phyloP scores from a whole-genome alignment of 2,797 vertebrate species.

The Echiichthys vipera region DNA sequence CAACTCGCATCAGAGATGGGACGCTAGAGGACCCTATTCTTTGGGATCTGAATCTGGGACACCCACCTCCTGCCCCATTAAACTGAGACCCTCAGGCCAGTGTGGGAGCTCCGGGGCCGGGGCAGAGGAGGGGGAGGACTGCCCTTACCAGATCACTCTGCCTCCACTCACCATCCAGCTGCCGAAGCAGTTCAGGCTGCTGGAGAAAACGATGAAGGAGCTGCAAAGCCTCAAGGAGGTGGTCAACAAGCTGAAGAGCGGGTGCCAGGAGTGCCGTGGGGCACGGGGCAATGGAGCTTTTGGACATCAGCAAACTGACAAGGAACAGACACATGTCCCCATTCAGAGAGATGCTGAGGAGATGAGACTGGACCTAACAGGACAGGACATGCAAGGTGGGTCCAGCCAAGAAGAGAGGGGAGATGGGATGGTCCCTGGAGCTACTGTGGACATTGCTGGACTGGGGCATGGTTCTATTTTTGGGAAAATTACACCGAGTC shows the following conservation, averaged over 20 bases:
- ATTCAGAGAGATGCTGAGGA: conserved; percentile 77
- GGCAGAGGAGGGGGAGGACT: conserved; percentile 85
- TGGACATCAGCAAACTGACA: conserved; percentile 86
- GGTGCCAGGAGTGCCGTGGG: conserved; percentile 90
- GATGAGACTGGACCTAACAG: conserved; percentile 51
- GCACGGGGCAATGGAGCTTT: conserved; percentile 63
- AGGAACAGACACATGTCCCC: conserved; percentile 79
- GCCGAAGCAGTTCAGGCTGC: conserved; percentile 89
- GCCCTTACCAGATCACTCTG: conserved; percentile 91
- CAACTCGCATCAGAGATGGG: conserved; percentile 75
- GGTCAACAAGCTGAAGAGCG: conserved; percentile 89
- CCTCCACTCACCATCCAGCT: conserved; percentile 93
- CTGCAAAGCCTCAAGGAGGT: conserved; percentile 92
- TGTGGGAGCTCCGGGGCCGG: conserved; percentile 80
- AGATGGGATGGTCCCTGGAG: conserved; percentile 64
- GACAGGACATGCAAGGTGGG: conserved; percentile 42
- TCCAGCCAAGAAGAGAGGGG: conserved; percentile 68
- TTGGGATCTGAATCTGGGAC: conserved; percentile 71
- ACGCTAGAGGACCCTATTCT: conserved; percentile 64
- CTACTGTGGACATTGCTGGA: conserved; percentile 43
- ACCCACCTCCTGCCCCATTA: conserved; percentile 84
- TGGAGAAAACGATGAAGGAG: conserved; percentile 93
- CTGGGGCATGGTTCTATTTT: conserved; percentile 54
- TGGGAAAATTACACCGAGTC: conserved; percentile 58
- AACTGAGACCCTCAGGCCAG: conserved; percentile 86